Base-by-base conservation (phyloP, 2,797 vertebrate species). In the Sebastiscus tertius region DNA sequence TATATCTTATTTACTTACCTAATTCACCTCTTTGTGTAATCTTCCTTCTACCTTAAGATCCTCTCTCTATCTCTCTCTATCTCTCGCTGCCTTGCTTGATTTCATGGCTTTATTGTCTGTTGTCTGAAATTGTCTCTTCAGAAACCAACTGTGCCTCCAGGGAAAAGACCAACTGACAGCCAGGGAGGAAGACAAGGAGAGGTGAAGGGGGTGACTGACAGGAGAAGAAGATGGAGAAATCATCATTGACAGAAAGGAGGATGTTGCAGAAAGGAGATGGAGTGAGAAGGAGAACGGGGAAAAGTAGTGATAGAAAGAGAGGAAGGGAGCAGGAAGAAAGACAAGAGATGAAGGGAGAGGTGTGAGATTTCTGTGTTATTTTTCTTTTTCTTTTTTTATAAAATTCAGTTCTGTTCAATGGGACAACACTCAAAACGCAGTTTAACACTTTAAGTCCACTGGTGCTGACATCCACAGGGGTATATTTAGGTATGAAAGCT, bases 71-170 rank as follows among this genome's bases (percentile, higher is more conserved):
- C 33, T 33, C 8, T 33, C 26, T 72, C 10, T 73, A 34, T 64
- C 20, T 62, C 54, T 67, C 24, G 16, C 12, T 73, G n/a, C 49
- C 31, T 80, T 63, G 31, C 46, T 73, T 36, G 70, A 74, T 86
- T 84, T 71, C 22, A 66, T 63, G 62, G 70, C 66, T 75, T 84
- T 71, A 63, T 85, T 81, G 75, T 87, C 60, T 81, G 73, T 75
- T 86, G 72, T 86, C 71, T 75, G 39, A 80, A 85, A 87, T 65
- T 31, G 66, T 85, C 77, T 87, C 69, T 80, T 85, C 61, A 73
- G 74, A 83, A 83, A 71, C 66, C 56, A 46, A 78, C 46, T 39
- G 27, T 49, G 80, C 75, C 85, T 84, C 65, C 6, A 58, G 88
- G 75, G 81, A 89, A 70, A 68, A 33, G 60, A 77, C 75, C 63